A percentile compares a stretch with the other conserved stretches of the same genome.
These are phyloP conservation scores for Esox lucius DNA, from an alignment of 2,797 vertebrate genomes.

Conservation along the genomic window DNA sequence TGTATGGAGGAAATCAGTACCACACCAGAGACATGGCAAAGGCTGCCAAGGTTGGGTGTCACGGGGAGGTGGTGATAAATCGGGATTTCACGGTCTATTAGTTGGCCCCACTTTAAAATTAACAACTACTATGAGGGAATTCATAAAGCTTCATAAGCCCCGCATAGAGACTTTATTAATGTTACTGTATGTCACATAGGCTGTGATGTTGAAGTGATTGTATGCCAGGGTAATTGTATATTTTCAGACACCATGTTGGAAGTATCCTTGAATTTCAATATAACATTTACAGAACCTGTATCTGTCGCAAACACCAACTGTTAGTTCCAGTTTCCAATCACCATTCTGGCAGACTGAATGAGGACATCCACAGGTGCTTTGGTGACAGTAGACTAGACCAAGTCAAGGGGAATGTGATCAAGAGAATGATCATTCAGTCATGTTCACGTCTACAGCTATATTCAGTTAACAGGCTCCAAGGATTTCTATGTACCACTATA, in stretches of 20 bases:
- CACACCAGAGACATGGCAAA: constrained; percentile 10
- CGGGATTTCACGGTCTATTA: background rate
- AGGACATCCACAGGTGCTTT: constrained; percentile 41
- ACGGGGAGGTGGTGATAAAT: constrained; percentile 11
- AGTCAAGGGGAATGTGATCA: constrained; percentile 33
- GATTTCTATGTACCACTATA: background rate
- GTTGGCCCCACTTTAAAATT: background rate
- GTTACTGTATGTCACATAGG: constrained; percentile 5
- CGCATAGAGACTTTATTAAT: too few relatives aligned
- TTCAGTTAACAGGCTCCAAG: background rate
- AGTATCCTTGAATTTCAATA: constrained; percentile 16
- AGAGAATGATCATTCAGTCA: background rate
- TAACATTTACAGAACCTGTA: constrained; percentile 35
- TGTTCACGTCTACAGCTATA: background rate
- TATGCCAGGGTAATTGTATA: constrained; percentile 25
- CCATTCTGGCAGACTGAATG: constrained; percentile 58
- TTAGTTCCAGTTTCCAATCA: constrained; percentile 56
- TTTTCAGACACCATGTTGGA: constrained; percentile 15
- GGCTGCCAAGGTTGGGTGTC: constrained; percentile 15
- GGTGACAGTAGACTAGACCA: constrained; percentile 46
- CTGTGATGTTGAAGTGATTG: constrained; percentile 23
- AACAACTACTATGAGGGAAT: background rate
- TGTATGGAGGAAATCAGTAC: constrained; percentile 23
- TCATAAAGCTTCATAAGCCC: too few relatives aligned
- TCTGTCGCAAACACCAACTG: constrained; percentile 43